Conservation (phyloP, 2,113 vertebrate species). For the Ictalurus punctatus region DNA sequence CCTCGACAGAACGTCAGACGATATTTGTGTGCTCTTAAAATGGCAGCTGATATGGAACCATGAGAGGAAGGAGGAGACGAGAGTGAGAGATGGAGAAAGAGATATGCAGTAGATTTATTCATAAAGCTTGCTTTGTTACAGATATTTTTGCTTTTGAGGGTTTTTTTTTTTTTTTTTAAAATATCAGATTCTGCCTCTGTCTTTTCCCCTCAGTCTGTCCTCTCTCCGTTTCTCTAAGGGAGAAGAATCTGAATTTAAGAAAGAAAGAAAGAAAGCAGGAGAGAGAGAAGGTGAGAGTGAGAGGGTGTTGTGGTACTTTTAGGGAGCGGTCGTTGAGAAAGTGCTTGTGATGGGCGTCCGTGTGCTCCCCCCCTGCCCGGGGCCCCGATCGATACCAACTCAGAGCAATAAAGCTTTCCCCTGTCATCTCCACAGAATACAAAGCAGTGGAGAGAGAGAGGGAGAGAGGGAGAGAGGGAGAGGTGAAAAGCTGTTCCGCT, state of each 20-base stretch:
- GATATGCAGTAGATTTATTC: constrained; percentile 35
- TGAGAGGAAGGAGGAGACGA: not conserved
- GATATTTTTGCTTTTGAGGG: not conserved
- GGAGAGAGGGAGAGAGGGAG: constrained; percentile 61
- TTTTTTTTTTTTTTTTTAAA: not conserved
- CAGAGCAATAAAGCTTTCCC: constrained; percentile 84
- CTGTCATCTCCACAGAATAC: constrained; percentile 84
- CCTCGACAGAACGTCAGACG: not conserved
- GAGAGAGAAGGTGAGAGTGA: not conserved
- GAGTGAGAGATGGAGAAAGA: constrained; percentile 18
- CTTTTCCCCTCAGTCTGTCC: constrained; percentile 20
- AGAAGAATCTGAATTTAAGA: constrained; percentile 76
- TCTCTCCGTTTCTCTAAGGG: constrained; percentile 71
- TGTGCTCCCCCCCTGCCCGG: constrained; percentile 69
- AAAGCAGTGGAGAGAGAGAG: constrained; percentile 72
- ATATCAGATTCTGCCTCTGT: constrained; percentile 13
- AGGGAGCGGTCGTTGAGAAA: constrained; percentile 73
- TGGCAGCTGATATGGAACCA: not conserved
- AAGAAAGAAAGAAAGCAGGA: constrained; percentile 15
- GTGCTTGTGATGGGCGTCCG: constrained; percentile 72
- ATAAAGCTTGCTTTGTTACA: constrained; percentile 39
- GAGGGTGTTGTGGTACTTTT: constrained; percentile 48
- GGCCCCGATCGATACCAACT: constrained; percentile 84
- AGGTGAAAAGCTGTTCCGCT: constrained; percentile 83
- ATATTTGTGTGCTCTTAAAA: constrained; percentile 27